Conservation (phyloP, 2,113 vertebrate species). For the Hippopotamus amphibius region DNA sequence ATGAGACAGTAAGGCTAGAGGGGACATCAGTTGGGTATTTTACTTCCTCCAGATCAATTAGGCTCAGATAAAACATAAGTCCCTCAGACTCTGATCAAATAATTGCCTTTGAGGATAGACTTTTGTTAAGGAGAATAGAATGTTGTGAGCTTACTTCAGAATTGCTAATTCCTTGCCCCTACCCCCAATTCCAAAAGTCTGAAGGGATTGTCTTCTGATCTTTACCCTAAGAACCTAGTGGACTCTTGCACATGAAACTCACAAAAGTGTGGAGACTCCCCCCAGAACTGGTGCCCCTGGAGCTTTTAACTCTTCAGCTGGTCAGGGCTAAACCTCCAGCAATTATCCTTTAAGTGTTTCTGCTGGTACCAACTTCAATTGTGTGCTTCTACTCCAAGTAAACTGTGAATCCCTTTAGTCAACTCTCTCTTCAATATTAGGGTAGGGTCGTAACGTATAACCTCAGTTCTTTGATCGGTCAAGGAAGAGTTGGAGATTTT, state of each 20-base stretch:
- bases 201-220: background rate
- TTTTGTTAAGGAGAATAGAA: background rate
- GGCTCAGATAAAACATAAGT: too few relatives aligned
- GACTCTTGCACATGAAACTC: background rate
- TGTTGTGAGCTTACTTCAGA: background rate
- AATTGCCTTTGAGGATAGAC: background rate
- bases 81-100: background rate
- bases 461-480: background rate
- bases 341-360: background rate
- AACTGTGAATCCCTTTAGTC: background rate
- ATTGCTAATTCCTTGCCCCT: background rate
- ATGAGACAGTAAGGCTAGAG: background rate
- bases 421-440: background rate
- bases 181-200: background rate
- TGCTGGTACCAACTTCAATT: background rate
- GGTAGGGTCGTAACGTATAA: background rate
- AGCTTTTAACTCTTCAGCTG: background rate
- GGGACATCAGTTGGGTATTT: background rate
- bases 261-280: background rate
- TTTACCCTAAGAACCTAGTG: background rate
- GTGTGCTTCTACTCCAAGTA: background rate
- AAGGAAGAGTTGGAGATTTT: background rate
- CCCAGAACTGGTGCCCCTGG: background rate
- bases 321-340: background rate
- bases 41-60: background rate